Percentiles rank a stretch among this genome's conserved stretches.
Conservation (phyloP, 2,113 vertebrate genomes). For the Atlantisia rogersi region DNA sequence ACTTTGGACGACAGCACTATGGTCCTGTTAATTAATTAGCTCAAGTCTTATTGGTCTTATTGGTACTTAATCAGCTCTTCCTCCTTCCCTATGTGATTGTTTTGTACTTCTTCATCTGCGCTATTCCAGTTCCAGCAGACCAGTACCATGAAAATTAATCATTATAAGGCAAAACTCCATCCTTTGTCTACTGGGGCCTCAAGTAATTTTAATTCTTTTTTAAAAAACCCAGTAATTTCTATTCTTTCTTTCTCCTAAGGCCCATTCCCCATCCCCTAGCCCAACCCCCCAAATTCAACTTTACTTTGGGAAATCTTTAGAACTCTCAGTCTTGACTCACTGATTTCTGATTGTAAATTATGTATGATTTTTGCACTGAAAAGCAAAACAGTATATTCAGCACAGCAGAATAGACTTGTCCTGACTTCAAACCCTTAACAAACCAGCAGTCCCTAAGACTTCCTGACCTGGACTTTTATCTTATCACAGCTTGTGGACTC, state of each 20-base stretch:
- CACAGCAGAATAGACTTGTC: background rate
- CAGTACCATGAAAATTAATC: background rate
- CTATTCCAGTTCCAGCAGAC: background rate
- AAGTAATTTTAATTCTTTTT: background rate
- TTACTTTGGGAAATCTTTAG: background rate
- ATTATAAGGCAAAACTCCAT: background rate
- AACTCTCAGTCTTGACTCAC: background rate
- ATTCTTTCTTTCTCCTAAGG: background rate
- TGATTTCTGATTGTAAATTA: background rate
- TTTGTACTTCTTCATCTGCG: background rate
- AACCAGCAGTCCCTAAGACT: background rate
- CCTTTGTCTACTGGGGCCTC: background rate
- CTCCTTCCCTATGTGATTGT: background rate
- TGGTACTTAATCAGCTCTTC: background rate
- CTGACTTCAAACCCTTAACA: background rate
- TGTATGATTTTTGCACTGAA: background rate
- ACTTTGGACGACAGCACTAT: background rate
- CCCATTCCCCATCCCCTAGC: no score
- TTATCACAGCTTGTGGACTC: background rate
- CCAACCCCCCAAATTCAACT: background rate
- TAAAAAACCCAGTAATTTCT: background rate
- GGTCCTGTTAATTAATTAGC: background rate
- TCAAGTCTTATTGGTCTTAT: background rate
- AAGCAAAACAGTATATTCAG: background rate
- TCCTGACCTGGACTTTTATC: background rate